These are phyloP conservation scores for Geopemphigus sp. DNA, from an alignment of 1,140 invertebrate genomes.

Conservation along the genomic window DNA sequence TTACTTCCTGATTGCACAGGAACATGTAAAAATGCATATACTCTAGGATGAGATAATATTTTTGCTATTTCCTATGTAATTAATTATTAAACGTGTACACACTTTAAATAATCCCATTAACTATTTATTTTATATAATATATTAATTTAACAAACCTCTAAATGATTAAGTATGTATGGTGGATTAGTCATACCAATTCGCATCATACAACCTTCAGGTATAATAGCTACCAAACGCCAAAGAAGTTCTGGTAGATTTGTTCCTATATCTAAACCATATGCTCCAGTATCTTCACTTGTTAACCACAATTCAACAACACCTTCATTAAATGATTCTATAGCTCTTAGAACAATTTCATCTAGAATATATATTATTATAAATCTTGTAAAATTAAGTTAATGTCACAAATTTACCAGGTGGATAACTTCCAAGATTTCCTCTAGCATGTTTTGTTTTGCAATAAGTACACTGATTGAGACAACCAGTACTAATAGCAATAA, in stretches of 20 bases:
- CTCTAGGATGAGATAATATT: conserved; percentile 82
- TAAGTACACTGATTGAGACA: conserved; percentile 98
- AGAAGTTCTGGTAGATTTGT: conserved; percentile 82
- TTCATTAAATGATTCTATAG: conserved; percentile 82
- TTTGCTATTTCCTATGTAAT: conserved; percentile 73
- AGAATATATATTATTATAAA: conserved; percentile 37
- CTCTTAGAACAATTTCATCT: conserved; percentile 77
- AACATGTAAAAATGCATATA: conserved; percentile 95
- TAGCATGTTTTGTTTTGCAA: conserved; percentile 96
- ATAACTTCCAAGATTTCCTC: conserved; percentile 94
- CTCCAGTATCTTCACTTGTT: conserved; percentile 96
- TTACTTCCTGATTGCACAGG: conserved; percentile 97
- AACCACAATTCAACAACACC: conserved; percentile 97
- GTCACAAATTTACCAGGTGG: conserved; percentile 59
- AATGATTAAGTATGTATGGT: conserved; percentile 93
- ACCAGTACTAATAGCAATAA: conserved; percentile 96
- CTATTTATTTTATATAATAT: background rate
- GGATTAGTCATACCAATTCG: conserved; percentile 97
- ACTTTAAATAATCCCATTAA: background rate
- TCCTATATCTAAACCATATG: conserved; percentile 93
- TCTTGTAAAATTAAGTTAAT: background rate
- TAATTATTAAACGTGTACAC: background rate
- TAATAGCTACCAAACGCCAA: conserved; percentile 81
- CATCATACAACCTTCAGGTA: conserved; percentile 85
- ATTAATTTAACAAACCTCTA: conserved; percentile 62